Evolutionary conservation across 2,113 vertebrate species (phyloP).

Genomic region (Polyodon spathula): DNA sequence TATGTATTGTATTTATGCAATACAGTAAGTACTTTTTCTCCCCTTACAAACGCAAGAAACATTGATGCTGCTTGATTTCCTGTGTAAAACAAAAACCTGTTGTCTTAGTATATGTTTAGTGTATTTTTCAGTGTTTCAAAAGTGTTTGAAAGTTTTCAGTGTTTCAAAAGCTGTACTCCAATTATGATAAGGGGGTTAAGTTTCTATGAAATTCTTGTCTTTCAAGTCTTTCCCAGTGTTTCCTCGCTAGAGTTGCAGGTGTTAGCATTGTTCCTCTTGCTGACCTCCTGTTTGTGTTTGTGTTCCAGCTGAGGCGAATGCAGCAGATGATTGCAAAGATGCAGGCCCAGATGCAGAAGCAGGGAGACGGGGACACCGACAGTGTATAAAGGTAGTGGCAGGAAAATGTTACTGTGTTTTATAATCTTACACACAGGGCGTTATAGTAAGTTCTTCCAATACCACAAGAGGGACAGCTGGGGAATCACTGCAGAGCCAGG

Average conservation of each 20-base stretch:
- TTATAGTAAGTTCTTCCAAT: no score
- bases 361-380: conserved; percentile 62
- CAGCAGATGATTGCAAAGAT: conserved; percentile 96
- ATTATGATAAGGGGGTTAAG: not conserved
- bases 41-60: not conserved
- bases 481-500: no score
- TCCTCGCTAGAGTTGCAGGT: not conserved
- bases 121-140: not conserved
- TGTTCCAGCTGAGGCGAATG: conserved; percentile 81
- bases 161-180: no score
- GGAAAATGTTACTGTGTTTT: not conserved
- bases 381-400: conserved; percentile 37
- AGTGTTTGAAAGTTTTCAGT: no score
- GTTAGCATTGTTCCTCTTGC: not conserved
- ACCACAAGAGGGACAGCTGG: no score
- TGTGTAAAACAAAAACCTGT: no score
- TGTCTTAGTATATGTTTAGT: no score
- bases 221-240: not conserved
- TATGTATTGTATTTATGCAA: no score
- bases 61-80: not conserved
- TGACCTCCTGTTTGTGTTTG: conserved; percentile 10
- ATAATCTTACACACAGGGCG: no score
- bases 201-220: not conserved
- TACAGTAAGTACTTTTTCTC: no score
- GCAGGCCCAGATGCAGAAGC: conserved; percentile 94